Conservation (phyloP, 2,113 vertebrate genomes). For the Phoenicopterus ruber region DNA sequence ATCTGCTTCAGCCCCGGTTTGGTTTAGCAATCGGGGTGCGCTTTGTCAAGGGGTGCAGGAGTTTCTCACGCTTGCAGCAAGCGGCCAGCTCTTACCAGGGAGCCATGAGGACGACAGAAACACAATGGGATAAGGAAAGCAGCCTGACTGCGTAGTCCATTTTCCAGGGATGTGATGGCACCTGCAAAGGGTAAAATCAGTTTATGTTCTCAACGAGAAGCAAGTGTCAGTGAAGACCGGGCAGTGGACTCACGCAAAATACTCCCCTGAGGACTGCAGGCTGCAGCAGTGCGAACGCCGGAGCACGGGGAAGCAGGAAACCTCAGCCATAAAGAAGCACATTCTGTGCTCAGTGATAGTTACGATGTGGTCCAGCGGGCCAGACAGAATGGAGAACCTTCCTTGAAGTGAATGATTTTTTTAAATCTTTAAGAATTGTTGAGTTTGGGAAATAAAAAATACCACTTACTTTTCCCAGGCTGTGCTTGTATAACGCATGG, state of each 20-base stretch:
- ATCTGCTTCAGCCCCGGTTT: not conserved
- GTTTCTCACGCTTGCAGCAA: not conserved
- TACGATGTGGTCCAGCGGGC: not conserved
- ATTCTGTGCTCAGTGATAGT: not conserved
- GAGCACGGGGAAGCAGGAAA: not conserved
- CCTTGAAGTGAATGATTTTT: not conserved
- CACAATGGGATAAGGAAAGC: not conserved
- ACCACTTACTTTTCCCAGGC: not conserved
- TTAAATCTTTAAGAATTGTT: not conserved
- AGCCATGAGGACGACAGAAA: not conserved
- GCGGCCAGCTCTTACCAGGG: not conserved
- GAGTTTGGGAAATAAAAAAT: not conserved
- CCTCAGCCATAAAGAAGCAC: not conserved
- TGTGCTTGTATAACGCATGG: not conserved
- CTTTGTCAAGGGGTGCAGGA: not conserved
- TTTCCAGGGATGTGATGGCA: not conserved
- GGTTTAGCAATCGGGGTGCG: too few relatives aligned
- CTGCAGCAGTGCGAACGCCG: not conserved
- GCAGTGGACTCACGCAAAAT: not conserved
- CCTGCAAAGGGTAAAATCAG: not conserved
- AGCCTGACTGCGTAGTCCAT: not conserved
- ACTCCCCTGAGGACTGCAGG: not conserved
- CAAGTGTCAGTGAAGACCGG: not conserved
- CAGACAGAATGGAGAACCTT: not conserved
- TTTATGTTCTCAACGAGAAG: not conserved